Conservation (phyloP, 1,140 invertebrate species). For the Drosophila sp. region DNA sequence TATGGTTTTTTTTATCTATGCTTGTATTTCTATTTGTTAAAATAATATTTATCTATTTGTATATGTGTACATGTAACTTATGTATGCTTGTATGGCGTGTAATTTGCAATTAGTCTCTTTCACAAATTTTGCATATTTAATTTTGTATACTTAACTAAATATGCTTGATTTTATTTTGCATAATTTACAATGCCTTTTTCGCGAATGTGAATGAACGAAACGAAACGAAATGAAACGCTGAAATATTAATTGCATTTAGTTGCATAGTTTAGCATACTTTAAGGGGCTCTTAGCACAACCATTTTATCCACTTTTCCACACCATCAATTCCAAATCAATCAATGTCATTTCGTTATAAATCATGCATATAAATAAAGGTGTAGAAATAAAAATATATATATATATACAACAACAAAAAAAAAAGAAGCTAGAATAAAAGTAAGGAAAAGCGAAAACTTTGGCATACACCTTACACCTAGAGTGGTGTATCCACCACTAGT, state of each 20-base stretch:
- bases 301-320: conserved; percentile 55
- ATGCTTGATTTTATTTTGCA: conserved; percentile 14
- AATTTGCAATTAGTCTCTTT: conserved; percentile 9
- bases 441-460: conserved; percentile 3
- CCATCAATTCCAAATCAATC: conserved; percentile 68
- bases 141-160: conserved; percentile 15
- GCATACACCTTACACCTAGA: background rate
- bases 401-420: conserved; percentile 10
- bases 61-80: background rate
- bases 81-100: background rate
- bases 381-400: conserved; percentile 14
- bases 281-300: background rate
- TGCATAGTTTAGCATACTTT: conserved; percentile 24
- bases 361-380: conserved; percentile 68
- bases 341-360: conserved; percentile 65
- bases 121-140: conserved; percentile 6
- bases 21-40: background rate
- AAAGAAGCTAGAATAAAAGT: background rate
- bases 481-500: conserved; percentile 20
- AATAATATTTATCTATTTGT: background rate
- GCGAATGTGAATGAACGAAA: conserved; percentile 1
- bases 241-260: conserved; percentile 6
- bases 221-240: background rate
- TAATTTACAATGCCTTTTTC: conserved; percentile 24
- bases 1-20: background rate